Evolutionary conservation across 2,888 invertebrate genomes (phyloP), one percentile per base, ranked within the genome.

Genomic region (Omphaloscelis lunosa): DNA sequence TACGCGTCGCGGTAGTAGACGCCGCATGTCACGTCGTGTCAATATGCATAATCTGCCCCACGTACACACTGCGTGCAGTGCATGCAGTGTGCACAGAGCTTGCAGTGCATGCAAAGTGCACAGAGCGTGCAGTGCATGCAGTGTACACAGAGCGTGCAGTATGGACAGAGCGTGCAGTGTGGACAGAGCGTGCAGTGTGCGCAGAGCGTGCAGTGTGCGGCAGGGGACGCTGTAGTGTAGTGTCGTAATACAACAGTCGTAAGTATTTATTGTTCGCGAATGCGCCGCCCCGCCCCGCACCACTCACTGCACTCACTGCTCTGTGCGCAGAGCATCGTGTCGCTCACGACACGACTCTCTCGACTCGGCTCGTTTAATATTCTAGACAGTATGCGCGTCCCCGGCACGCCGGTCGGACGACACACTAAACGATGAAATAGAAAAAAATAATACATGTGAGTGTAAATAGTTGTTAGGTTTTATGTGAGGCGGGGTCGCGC

Each of bases 401-500:
- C 27, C 58, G 66, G 41, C 72, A 9, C 63, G 29, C 66, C 75
- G 72, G 61, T 41, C 56, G 73, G 82, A 39, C 62, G 86, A 59
- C 72, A 73, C 75, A 66, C 59, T 4, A 59, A 75, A 79, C 79
- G 53, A 70, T 79, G 29, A 77, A 80, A 83, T 84, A 83, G 62
- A 83, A 74, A 81, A 68, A 65, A 74, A n/a, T n/a, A 70, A 85
- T 75, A 81, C 83, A 80, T 84, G 77, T 71, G 82, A 84, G 71
- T 91, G 91, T 91, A 91, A 86, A 91, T 90, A 91, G 88, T 82
- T 83, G 82, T 83, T 83, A 89, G 84, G 77, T 79, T 77, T 82
- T 88, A 86, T 79, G 78, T 80, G 17, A 67, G 71, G 34, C 67
- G 77, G 69, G 80, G 61, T 74, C 62, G 53, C 73, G 72, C 68